Percentiles rank a stretch among this genome's conserved stretches.
Conservation (phyloP, 2,113 vertebrate genomes). For the Gorsachius goisagi region DNA sequence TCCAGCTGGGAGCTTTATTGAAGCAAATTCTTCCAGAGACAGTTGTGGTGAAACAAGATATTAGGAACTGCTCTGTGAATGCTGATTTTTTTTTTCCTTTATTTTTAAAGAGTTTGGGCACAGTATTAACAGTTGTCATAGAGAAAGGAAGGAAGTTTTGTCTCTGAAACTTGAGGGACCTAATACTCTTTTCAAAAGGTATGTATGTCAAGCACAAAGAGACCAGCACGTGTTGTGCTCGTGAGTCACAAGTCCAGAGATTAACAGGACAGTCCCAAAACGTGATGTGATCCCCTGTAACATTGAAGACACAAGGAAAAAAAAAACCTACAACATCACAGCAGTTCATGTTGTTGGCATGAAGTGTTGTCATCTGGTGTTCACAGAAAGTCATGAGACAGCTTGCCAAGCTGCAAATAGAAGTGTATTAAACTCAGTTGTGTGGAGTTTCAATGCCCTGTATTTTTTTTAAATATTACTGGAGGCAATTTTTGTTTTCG, state of each 20-base stretch:
- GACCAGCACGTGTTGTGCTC: background rate
- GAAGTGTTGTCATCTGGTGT: background rate
- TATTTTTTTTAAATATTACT: background rate
- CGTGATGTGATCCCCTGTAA: background rate
- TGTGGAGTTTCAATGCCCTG: background rate
- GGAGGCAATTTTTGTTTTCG: constrained; percentile 12
- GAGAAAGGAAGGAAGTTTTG: background rate
- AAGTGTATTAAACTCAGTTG: background rate
- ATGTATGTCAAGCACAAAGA: background rate
- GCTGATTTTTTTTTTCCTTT: background rate
- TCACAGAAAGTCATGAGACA: background rate
- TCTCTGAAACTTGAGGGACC: background rate
- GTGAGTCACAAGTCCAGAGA: background rate
- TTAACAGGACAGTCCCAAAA: background rate
- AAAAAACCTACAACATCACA: rapidly evolving
- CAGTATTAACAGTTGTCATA: background rate
- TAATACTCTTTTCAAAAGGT: background rate
- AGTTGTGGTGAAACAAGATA: background rate
- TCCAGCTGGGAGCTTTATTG: constrained; percentile 40
- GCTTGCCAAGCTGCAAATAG: background rate
- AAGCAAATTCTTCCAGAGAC: constrained; percentile 29
- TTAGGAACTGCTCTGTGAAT: background rate
- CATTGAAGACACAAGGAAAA: background rate
- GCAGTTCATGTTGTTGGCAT: background rate
- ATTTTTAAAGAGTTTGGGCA: background rate